phyloP scores from a whole-genome alignment of 2,888 invertebrate species.

The Kuschelorhynchus macadamiae region DNA sequence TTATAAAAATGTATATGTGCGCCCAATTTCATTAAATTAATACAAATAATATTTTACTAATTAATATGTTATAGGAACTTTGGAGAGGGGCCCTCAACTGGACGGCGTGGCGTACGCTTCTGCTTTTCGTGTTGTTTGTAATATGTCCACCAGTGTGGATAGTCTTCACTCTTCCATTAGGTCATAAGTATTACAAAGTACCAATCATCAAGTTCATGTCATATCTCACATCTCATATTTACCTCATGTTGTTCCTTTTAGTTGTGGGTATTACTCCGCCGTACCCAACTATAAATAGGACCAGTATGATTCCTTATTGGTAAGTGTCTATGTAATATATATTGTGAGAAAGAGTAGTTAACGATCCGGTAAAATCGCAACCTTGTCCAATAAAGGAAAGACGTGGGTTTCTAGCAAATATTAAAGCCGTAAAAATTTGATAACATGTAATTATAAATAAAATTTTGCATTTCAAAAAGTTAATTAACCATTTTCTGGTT shows the following conservation, averaged over 20 bases:
- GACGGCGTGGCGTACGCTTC: conserved; percentile 95
- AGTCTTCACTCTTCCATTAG: conserved; percentile 93
- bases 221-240: conserved; percentile 98
- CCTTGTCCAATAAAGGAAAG: too few species aligned
- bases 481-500: too few species aligned
- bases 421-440: too few species aligned
- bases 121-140: conserved; percentile 93
- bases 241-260: conserved; percentile 93
- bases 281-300: conserved; percentile 82
- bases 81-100: conserved; percentile 98
- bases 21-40: too few species aligned
- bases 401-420: too few species aligned
- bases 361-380: too few species aligned
- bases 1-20: too few species aligned
- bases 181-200: conserved; percentile 96
- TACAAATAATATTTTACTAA: background rate
- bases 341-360: background rate
- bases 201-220: conserved; percentile 99
- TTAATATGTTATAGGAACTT: conserved; percentile 81
- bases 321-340: conserved; percentile 15
- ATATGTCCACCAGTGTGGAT: conserved; percentile 97
- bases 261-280: conserved; percentile 92
- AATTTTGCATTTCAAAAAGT: too few species aligned
- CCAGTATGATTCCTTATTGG: conserved; percentile 49
- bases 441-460: too few species aligned